Conservation (phyloP, 1,140 invertebrate species). For the Lysiphlebus fabarum region DNA sequence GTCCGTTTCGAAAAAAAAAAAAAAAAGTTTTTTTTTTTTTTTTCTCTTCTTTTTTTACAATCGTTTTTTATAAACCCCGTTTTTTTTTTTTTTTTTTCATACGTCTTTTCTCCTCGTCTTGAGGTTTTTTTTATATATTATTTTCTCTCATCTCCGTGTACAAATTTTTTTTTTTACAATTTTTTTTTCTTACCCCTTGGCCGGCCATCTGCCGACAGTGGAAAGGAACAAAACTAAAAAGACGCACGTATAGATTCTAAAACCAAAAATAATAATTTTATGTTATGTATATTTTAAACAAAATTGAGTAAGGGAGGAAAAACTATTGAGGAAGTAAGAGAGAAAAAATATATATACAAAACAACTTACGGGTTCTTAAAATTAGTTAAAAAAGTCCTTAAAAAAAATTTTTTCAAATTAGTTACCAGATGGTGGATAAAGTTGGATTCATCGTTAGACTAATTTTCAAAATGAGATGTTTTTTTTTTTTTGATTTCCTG, state of each 20-base stretch:
- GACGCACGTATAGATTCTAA: conserved; percentile 12
- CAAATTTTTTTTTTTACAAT: conserved; percentile 31
- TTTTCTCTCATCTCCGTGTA: conserved; percentile 30
- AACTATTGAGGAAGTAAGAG: conserved; percentile 33
- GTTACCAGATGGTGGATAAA: conserved; percentile 11
- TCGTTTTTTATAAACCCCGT: conserved; percentile 52
- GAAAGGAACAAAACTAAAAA: conserved; percentile 49
- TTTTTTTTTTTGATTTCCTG: not conserved
- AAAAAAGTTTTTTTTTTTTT: too few species aligned
- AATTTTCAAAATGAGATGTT: not conserved
- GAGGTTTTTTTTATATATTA: conserved; percentile 29
- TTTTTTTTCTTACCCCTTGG: conserved; percentile 54
- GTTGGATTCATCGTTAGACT: too few species aligned
- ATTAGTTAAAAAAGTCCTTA: not conserved
- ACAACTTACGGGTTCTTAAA: too few species aligned
- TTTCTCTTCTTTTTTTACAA: conserved; percentile 37
- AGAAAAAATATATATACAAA: not conserved
- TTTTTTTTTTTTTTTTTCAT: conserved; percentile 34
- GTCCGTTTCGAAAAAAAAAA: conserved; percentile 11
- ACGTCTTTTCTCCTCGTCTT: conserved; percentile 1
- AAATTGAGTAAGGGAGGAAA: conserved; percentile 20
- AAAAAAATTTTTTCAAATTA: conserved; percentile 10
- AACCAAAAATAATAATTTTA: conserved; percentile 31
- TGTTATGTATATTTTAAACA: conserved; percentile 24
- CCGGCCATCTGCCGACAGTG: conserved; percentile 52